A percentile compares a stretch with the other conserved stretches of the same genome.
phyloP scores from a whole-genome alignment of 1,140 invertebrate species.

The Zaprionus nigranus region DNA sequence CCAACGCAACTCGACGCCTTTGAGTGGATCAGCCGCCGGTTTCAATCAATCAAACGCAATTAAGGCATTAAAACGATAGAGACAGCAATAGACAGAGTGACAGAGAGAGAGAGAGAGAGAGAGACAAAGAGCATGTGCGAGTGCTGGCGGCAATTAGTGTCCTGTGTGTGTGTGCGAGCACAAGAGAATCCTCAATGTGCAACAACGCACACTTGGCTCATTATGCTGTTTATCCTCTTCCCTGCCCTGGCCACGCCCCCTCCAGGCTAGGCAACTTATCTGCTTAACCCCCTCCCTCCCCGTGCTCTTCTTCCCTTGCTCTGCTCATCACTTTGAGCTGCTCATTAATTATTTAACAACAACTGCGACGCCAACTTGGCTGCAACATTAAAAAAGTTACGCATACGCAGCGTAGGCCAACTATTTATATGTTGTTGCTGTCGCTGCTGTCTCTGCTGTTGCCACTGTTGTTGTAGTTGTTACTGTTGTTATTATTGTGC shows the following conservation, averaged over 20 bases:
- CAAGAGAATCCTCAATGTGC: slow-evolving; percentile 17
- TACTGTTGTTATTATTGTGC: slow-evolving; percentile 8
- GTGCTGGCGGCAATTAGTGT: slow-evolving; percentile 62
- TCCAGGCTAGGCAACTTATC: not conserved
- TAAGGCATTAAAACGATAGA: slow-evolving; percentile 64
- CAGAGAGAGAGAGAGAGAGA: not conserved
- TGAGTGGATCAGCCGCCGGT: slow-evolving; percentile 47
- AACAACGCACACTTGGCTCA: slow-evolving; percentile 48
- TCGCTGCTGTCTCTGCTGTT: slow-evolving; percentile 8
- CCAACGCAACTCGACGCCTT: not conserved
- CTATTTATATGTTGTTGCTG: slow-evolving; percentile 26
- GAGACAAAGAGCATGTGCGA: slow-evolving; percentile 19
- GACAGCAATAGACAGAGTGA: slow-evolving; percentile 3
- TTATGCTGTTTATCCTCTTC: slow-evolving; percentile 64
- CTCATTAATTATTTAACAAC: slow-evolving; percentile 77
- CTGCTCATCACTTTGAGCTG: slow-evolving; percentile 48
- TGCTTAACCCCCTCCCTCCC: not conserved
- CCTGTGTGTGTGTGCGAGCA: slow-evolving; percentile 22
- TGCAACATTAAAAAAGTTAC: slow-evolving; percentile 72
- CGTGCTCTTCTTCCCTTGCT: too few species aligned
- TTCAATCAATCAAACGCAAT: slow-evolving; percentile 78
- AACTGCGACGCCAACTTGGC: slow-evolving; percentile 51
- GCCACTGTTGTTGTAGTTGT: slow-evolving; percentile 3
- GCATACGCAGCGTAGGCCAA: slow-evolving; percentile 67
- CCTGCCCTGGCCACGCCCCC: not conserved